Evolutionary conservation across 2,797 vertebrate genomes (phyloP).

Genomic region (Nyctalus aviator): DNA sequence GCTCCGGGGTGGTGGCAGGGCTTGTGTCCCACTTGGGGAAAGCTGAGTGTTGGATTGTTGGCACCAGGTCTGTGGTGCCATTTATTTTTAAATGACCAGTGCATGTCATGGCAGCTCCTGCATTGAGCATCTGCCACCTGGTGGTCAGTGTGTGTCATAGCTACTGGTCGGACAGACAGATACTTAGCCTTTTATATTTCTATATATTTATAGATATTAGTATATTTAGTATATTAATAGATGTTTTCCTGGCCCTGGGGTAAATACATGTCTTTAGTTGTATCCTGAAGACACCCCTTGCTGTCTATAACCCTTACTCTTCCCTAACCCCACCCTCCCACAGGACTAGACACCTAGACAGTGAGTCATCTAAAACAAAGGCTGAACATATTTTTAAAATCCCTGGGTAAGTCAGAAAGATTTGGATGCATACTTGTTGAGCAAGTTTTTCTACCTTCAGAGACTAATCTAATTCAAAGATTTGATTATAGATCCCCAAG

Average conservation of each 20-base stretch:
- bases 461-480: constrained; percentile 41
- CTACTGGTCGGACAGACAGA: no score
- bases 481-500: not conserved
- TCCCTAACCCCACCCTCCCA: not conserved
- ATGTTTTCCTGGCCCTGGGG: not conserved
- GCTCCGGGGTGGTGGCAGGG: no score
- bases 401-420: constrained; percentile 28
- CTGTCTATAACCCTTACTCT: not conserved
- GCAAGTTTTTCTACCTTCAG: constrained; percentile 42
- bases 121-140: no score
- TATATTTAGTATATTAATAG: not conserved
- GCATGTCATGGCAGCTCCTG: no score
- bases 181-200: no score
- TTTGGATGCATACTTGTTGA: constrained; percentile 46
- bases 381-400: constrained; percentile 55
- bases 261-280: constrained; percentile 14
- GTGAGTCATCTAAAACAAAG: constrained; percentile 68
- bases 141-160: no score
- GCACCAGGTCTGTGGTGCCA: fast-evolving
- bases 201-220: not conserved
- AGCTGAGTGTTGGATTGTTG: no score
- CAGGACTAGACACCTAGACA: constrained; percentile 46
- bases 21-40: no score
- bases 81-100: no score
- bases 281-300: not conserved